Conservation (phyloP, 2,113 vertebrate genomes). For the Australoheros scitulus region DNA sequence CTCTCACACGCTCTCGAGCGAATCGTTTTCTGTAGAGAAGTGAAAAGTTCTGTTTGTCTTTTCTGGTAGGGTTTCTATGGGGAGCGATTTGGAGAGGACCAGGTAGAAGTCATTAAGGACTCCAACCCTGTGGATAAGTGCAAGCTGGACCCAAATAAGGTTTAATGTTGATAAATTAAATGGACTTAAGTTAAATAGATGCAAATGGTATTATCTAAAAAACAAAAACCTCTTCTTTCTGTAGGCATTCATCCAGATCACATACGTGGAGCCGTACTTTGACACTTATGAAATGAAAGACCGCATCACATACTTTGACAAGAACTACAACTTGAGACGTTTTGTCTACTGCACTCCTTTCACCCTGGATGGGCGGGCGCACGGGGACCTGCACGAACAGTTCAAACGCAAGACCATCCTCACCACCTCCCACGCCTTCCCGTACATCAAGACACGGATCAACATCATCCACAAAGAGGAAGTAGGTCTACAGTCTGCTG, state of each 20-base stretch:
- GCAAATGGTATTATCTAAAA: background rate
- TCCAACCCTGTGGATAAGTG: conserved; percentile 99
- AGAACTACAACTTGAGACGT: conserved; percentile 96
- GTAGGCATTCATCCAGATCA: conserved; percentile 97
- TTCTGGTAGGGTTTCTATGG: conserved; percentile 93
- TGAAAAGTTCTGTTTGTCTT: background rate
- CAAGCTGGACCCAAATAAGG: conserved; percentile 97
- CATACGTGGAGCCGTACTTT: conserved; percentile 97
- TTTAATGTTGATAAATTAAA: conserved; percentile 47
- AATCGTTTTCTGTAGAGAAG: background rate
- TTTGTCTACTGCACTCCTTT: conserved; percentile 99
- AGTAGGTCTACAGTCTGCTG: conserved; percentile 70
- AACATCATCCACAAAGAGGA: conserved; percentile 99
- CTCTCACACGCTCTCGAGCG: background rate
- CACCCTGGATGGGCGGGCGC: conserved; percentile 94
- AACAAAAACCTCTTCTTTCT: background rate
- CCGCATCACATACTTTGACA: conserved; percentile 98
- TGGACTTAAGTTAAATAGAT: background rate
- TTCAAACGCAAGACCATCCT: conserved; percentile 98
- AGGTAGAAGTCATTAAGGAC: conserved; percentile 97
- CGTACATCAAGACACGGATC: conserved; percentile 98
- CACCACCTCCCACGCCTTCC: conserved; percentile 96
- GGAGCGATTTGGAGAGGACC: conserved; percentile 95
- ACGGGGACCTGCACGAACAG: conserved; percentile 96
- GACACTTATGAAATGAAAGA: conserved; percentile 99